Conservation (phyloP, 2,888 invertebrate genomes). For the Cosmorhoe ocellata region DNA sequence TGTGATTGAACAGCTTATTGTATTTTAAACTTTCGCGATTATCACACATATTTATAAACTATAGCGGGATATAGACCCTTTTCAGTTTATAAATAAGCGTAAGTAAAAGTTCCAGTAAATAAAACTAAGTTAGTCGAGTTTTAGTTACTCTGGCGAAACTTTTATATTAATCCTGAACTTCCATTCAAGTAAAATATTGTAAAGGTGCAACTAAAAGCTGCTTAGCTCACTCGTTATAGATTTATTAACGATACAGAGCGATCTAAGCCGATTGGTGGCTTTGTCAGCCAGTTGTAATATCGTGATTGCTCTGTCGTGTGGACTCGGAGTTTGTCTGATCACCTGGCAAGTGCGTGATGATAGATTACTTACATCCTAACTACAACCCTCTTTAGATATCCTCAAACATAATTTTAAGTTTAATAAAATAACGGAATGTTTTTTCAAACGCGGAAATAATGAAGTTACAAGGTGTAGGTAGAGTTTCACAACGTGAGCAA, state of each 20-base stretch:
- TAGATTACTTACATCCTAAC: no score
- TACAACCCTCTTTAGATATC: no score
- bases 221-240: constrained; percentile 36
- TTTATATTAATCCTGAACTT: neutral
- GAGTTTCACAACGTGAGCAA: constrained; percentile 20
- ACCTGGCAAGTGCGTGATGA: constrained; percentile 8
- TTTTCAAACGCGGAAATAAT: constrained; percentile 8
- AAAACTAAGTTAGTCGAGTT: no score
- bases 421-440: neutral
- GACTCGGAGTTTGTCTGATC: constrained; percentile 4
- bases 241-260: constrained; percentile 41
- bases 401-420: no score
- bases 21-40: no score
- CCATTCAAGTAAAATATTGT: neutral
- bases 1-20: no score
- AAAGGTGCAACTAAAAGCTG: constrained; percentile 12
- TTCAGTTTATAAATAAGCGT: no score
- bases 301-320: constrained; percentile 18
- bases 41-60: no score
- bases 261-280: constrained; percentile 46
- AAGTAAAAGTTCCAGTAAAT: no score
- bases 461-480: constrained; percentile 15
- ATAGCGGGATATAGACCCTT: no score
- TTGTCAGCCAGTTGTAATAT: constrained; percentile 43
- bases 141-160: no score